Conservation (phyloP, 2,888 invertebrate species). For the Drosophila picticornis region DNA sequence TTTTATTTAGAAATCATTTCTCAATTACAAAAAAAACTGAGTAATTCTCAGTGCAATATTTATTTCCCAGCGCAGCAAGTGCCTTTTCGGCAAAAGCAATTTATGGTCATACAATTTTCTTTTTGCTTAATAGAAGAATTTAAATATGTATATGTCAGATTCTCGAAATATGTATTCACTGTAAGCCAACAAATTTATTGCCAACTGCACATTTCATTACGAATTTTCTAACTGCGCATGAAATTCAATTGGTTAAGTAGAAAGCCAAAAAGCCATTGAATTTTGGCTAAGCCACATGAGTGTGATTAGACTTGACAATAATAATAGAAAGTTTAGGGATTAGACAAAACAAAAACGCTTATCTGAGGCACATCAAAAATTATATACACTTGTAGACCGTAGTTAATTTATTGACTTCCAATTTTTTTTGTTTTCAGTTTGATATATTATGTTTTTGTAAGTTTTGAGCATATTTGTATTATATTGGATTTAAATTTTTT, state of each 20-base stretch:
- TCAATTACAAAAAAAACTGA: not conserved
- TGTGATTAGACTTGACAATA: constrained; percentile 10
- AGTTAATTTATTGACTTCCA: not conserved
- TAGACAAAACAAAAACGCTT: not conserved
- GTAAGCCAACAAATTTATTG: constrained; percentile 58
- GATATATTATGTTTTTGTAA: not conserved
- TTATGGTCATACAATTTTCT: constrained; percentile 57
- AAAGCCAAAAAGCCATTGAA: constrained; percentile 13
- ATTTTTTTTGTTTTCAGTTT: not conserved
- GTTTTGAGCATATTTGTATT: not conserved
- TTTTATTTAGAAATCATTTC: not conserved
- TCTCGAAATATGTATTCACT: constrained; percentile 18
- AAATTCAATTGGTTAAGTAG: constrained; percentile 41
- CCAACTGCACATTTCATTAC: constrained; percentile 32
- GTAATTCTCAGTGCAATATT: not conserved
- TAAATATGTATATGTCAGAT: constrained; percentile 57
- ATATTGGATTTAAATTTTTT: not conserved
- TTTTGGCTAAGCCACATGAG: constrained; percentile 34
- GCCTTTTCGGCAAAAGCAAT: constrained; percentile 1
- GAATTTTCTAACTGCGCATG: constrained; percentile 18
- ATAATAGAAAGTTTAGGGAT: not conserved
- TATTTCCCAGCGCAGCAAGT: not conserved
- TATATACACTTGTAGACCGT: not conserved
- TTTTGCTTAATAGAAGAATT: constrained; percentile 50
- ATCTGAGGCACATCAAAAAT: not conserved